Evolutionary conservation across 2,113 vertebrate species (phyloP), one percentile per base, ranked within the genome.

Genomic region (Coptodon rendalli): DNA sequence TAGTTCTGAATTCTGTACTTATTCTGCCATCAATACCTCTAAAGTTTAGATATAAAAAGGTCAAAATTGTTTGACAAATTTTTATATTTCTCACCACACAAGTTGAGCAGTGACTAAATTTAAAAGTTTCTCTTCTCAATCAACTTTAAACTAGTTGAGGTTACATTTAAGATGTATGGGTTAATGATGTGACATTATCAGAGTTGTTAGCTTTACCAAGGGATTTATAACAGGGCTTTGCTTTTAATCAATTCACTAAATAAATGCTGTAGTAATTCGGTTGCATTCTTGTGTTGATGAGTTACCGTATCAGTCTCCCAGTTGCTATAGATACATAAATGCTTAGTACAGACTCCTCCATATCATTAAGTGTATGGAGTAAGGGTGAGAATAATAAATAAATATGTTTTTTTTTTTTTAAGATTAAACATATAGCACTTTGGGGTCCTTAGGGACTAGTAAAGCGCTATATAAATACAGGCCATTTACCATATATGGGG

Each of bases 341-440:
- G 34, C 34, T 68, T 68, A 1, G 11, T 38, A 12, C 17, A 2
- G 34, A 38, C 31, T 38, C 61, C 0, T 66, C 10, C 10, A 38
- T 6, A 66, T 12, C 34, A 66, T 38, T 66, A 38, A 38, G 17
- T 66, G 19, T 38, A 66, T 22, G 61, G 34, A 38, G 1, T 38
- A 66, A 38, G 61, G 31, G 6, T 66, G 59, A 34, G 16, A 63
- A 34, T 63, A 63, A 63, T 34, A 34, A 2, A 34, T 61, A 61
- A 63, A 19, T 63, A 19, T 63, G 59, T 63, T 63, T 63, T 34
- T 22, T 22, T 22, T 22, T 22, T 22, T 63, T 63, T 63, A 19
- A 63, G 59, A 63, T 19, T 63, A 66, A 38, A 36, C 17, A 63
- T 36, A 22, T 22, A 22, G 22, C 22, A 2, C 22, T 22, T 22